Conservation (phyloP, 2,113 vertebrate species). For the Isichthys henryi region DNA sequence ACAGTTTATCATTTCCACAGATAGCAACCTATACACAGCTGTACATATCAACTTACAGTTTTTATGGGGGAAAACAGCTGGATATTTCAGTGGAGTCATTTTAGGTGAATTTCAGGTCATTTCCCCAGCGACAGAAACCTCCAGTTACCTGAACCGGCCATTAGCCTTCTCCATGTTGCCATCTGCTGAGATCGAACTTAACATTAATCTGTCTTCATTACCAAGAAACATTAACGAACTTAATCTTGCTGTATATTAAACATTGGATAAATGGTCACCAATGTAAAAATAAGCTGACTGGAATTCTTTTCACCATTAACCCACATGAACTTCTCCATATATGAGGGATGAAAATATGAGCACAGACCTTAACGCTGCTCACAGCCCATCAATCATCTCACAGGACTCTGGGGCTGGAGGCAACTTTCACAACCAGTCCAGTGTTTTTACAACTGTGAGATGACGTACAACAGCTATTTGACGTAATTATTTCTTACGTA, state of each 20-base stretch:
- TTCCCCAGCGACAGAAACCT: not conserved
- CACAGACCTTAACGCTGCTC: not conserved
- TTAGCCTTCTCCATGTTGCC: not conserved
- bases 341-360: not conserved
- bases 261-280: not conserved
- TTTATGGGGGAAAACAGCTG: not conserved
- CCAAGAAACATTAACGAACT: not conserved
- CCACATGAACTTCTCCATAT: not conserved
- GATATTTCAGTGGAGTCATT: not conserved
- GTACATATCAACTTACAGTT: not conserved
- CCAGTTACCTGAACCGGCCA: not conserved
- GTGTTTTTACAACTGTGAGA: slow-evolving; percentile 13
- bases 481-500: not conserved
- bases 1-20: not conserved
- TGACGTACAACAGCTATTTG: too few species aligned
- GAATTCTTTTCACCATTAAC: not conserved
- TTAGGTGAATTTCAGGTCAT: not conserved
- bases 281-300: not conserved
- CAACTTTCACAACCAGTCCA: slow-evolving; percentile 9
- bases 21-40: not conserved
- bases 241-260: not conserved
- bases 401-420: not conserved
- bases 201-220: not conserved
- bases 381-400: not conserved
- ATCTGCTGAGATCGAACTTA: not conserved